phyloP scores from a whole-genome alignment of 2,113 vertebrate genomes.

The Myrmecophaga tridactyla region DNA sequence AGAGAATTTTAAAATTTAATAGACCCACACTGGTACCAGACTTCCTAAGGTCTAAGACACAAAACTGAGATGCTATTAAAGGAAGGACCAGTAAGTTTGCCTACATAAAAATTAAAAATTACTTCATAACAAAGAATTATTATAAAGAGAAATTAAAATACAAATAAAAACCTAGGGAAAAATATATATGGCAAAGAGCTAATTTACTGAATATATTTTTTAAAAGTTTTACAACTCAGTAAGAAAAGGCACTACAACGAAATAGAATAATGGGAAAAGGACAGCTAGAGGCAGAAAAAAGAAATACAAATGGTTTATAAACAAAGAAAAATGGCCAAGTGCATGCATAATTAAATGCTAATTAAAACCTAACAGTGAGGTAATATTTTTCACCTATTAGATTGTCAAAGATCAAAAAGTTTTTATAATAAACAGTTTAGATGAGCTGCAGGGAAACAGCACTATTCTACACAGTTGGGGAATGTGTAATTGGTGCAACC shows the following conservation, averaged over 20 bases:
- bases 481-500: not conserved
- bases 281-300: not conserved
- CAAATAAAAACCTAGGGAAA: not conserved
- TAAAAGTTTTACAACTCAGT: not conserved
- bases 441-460: not conserved
- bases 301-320: constrained; percentile 27
- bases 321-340: not conserved
- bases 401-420: not conserved
- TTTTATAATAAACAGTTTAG: not conserved
- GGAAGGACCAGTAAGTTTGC: not conserved
- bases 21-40: not conserved
- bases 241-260: not conserved
- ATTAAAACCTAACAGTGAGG: constrained; percentile 2
- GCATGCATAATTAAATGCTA: not conserved
- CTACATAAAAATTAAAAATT: not conserved
- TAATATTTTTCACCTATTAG: constrained; percentile 41
- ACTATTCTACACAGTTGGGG: not conserved
- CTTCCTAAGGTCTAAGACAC: not conserved
- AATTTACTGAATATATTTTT: constrained; percentile 24
- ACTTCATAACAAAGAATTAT: not conserved
- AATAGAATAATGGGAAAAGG: not conserved
- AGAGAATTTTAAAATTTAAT: constrained; percentile 31
- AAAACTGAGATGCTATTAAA: not conserved
- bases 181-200: not conserved
- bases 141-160: not conserved